Evolutionary conservation across 1,140 invertebrate genomes (phyloP), one percentile per base, ranked within the genome.

Genomic region (Parasteatoda tepidariorum): DNA sequence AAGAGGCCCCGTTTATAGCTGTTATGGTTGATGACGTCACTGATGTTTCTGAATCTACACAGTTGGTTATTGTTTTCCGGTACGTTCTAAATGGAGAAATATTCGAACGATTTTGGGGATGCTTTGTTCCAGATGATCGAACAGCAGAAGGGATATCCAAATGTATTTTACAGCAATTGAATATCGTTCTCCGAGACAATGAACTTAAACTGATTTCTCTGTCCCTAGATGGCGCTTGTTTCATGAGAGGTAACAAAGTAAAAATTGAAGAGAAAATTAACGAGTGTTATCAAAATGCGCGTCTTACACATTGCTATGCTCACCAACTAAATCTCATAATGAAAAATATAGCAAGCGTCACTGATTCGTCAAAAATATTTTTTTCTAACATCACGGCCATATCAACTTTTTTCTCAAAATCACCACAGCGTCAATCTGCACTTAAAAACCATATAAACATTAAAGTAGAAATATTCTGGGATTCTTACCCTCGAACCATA

Each of bases 241-340:
- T 26, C n/a, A 55, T 73, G 38, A 55, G 41, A 28, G 70, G 70
- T 26, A 0, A 54, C 4, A 3, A 30, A 7, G 11, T 3, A 24
- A 41, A 41, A 3, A 22, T 73, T 11, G 38, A 73, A 28, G 31
- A 4, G 4, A 22, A 54, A 26, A 26, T 73, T 2, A 73, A 73
- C n/a, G 3, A 31, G 4, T 6, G 2, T 54, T 57, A 73, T 31
- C 3, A 22, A 26, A 73, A 55, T 28, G 70, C 38, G 11, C 26
- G 11, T 73, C 55, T 55, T 55, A 22, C 26, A 3, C 38, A 73
- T 55, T 73, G 70, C 34, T 73, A 55, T 24, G 48, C 70, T 24
- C 70, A 57, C 54, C 0, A 2, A 55, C 70, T 73, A 9, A 55
- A 73, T 28, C 55, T 73, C 26, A 57, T 73, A 0, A 3, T 73